These are phyloP conservation scores for Stenopsyche tienmushanensis DNA, from an alignment of 1,140 invertebrate species.

Conservation along the genomic window DNA sequence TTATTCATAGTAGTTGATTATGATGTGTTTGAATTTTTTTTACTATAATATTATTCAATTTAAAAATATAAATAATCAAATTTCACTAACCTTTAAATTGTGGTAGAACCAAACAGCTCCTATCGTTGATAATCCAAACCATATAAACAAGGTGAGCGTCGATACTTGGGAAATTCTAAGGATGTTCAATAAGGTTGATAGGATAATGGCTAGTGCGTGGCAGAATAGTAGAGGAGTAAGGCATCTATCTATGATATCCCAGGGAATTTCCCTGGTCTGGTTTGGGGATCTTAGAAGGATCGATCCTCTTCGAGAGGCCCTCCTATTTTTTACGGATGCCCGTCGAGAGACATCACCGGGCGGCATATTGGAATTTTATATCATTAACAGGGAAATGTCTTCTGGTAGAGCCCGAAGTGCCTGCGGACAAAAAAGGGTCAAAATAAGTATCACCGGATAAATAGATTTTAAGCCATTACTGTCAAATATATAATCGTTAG, in stretches of 20 bases:
- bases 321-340: conserved; percentile 53
- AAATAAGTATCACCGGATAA: too few species aligned
- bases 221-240: conserved; percentile 75
- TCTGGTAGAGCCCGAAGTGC: not conserved
- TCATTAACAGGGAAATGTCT: conserved; percentile 3
- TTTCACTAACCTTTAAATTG: conserved; percentile 70
- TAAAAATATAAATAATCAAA: not conserved
- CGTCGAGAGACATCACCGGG: conserved; percentile 54
- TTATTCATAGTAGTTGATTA: too few species aligned
- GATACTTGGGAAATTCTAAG: conserved; percentile 71
- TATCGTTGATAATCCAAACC: conserved; percentile 68
- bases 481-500: too few species aligned
- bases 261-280: conserved; percentile 61
- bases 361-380: conserved; percentile 44
- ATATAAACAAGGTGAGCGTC: conserved; percentile 72
- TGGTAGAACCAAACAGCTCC: conserved; percentile 77
- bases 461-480: too few species aligned
- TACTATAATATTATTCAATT: too few species aligned
- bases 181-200: conserved; percentile 68
- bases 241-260: conserved; percentile 77
- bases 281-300: conserved; percentile 48
- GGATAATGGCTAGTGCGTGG: conserved; percentile 71
- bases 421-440: not conserved
- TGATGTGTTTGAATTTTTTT: too few species aligned
- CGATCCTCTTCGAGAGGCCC: conserved; percentile 51